Conservation (phyloP, 2,888 invertebrate species). For the Neoascia interrupta region DNA sequence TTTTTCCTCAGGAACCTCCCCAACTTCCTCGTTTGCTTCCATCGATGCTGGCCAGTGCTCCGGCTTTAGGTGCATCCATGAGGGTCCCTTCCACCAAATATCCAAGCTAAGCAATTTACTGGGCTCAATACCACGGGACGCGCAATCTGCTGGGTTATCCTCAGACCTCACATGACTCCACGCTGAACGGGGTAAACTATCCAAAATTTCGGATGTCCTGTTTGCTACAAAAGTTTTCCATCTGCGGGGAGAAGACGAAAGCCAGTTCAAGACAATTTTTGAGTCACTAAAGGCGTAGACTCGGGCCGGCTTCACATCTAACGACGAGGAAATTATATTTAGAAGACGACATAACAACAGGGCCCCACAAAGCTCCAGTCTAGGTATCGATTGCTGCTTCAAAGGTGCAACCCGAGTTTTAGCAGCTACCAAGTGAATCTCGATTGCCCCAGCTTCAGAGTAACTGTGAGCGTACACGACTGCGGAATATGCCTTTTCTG, state of each 20-base stretch:
- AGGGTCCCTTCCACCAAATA: conserved; percentile 16
- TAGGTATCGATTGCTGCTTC: background rate
- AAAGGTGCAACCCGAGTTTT: conserved; percentile 60
- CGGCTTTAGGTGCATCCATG: conserved; percentile 9
- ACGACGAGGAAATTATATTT: background rate
- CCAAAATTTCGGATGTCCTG: conserved; percentile 62
- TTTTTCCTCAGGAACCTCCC: conserved; percentile 10
- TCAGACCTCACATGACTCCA: conserved; percentile 67
- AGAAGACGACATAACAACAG: conserved; percentile 10
- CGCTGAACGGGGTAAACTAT: conserved; percentile 1
- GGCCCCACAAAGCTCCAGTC: background rate
- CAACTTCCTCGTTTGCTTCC: too few species aligned
- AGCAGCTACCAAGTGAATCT: conserved; percentile 5
- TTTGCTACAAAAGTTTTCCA: conserved; percentile 34
- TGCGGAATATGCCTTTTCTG: conserved; percentile 21
- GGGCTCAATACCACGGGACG: conserved; percentile 64
- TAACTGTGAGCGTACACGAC: conserved; percentile 12
- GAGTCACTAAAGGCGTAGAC: conserved; percentile 60
- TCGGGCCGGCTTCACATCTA: background rate
- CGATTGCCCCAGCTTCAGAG: background rate
- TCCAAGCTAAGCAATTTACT: conserved; percentile 35
- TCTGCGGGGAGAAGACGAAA: conserved; percentile 55
- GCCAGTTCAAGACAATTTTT: conserved; percentile 67
- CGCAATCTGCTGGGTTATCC: conserved; percentile 70
- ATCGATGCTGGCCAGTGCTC: conserved; percentile 15